Evolutionary conservation across 1,140 invertebrate genomes (phyloP).

Genomic region (Cotesia typhae): DNA sequence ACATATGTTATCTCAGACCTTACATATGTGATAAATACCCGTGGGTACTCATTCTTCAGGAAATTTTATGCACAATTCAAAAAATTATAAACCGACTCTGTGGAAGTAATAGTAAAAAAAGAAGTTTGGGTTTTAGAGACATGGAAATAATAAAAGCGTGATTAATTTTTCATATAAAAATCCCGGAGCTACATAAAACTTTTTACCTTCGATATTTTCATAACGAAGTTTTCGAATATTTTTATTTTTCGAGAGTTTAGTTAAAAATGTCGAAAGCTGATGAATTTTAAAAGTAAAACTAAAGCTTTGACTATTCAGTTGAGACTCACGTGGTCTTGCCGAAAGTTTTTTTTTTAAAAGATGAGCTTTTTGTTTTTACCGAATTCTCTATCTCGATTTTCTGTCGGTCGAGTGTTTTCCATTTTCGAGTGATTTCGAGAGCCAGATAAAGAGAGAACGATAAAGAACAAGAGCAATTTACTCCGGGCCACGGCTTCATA

Average conservation of each 20-base stretch:
- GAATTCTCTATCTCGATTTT: neutral
- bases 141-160: too few relatives aligned
- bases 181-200: conserved; percentile 15
- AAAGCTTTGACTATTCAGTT: conserved; percentile 13
- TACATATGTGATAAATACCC: too few relatives aligned
- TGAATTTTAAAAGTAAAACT: conserved; percentile 1
- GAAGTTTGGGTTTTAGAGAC: too few relatives aligned
- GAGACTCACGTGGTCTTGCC: neutral
- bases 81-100: too few relatives aligned
- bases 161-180: neutral
- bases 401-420: conserved; percentile 33
- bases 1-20: too few relatives aligned
- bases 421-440: conserved; percentile 42
- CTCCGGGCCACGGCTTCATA: conserved; percentile 36
- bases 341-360: too few relatives aligned
- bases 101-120: too few relatives aligned
- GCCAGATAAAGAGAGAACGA: conserved; percentile 26
- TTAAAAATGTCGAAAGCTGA: neutral
- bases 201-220: conserved; percentile 14
- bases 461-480: conserved; percentile 40
- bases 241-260: neutral
- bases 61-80: too few relatives aligned
- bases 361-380: too few relatives aligned
- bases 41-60: too few relatives aligned
- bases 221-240: conserved; percentile 16